Conservation (phyloP, 2,113 vertebrate genomes). For the Asarcornis scutulata region DNA sequence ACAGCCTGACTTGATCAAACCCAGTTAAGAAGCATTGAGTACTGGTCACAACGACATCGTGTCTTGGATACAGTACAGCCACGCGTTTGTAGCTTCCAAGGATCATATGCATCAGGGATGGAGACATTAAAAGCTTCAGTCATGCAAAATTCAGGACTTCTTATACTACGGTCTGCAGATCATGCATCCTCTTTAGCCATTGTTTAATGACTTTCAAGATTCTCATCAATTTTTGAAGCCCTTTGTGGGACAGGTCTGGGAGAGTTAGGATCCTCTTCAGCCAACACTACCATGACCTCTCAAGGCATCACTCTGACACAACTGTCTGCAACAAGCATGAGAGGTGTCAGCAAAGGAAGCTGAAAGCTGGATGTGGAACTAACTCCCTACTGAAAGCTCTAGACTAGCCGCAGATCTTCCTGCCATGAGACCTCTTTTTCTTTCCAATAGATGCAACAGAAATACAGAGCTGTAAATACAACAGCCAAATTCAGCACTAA, state of each 20-base stretch:
- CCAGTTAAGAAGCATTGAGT: not conserved
- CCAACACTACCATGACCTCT: not conserved
- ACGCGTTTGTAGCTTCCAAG: not conserved
- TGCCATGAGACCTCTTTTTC: not conserved
- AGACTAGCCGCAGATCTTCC: not conserved
- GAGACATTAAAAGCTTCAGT: not conserved
- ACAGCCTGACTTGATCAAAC: not conserved
- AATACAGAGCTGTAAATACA: not conserved
- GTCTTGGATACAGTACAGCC: not conserved
- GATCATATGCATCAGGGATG: not conserved
- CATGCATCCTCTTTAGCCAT: not conserved
- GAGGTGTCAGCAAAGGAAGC: not conserved
- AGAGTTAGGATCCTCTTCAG: not conserved
- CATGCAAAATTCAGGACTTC: not conserved
- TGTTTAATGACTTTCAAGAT: slow-evolving; percentile 12
- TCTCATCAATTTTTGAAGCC: not conserved
- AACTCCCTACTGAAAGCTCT: not conserved
- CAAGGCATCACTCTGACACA: not conserved
- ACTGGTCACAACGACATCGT: not conserved
- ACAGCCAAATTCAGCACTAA: not conserved
- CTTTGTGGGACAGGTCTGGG: not conserved
- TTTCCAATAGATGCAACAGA: not conserved
- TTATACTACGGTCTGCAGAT: not conserved
- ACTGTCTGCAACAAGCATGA: not conserved
- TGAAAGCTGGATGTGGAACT: not conserved